Evolutionary conservation across 2,888 invertebrate genomes (phyloP), one percentile per base, ranked within the genome.

Genomic region (Nomada fucata): DNA sequence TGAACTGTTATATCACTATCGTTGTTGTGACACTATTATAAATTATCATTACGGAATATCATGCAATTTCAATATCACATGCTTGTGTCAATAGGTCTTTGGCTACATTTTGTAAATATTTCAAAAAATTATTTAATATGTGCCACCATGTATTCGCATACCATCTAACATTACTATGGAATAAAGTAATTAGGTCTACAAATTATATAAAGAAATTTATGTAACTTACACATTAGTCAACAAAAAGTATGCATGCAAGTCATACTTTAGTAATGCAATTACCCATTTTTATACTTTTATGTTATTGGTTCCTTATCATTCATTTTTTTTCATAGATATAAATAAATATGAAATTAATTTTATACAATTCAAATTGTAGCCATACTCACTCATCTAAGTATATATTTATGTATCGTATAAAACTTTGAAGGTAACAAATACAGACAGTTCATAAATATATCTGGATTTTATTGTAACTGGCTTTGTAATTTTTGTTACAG

Each of bases 401-500:
- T 26, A 18, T 55, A 72, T 74, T 1, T 50, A 15, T 47, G 15
- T 7, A 20, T 36, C 7, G 13, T 57, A 55, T 59, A 60, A 20
- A 76, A 10, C 47, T 70, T 55, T 63, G 15, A 52, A 3, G 53
- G n/a, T 18, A 63, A 72, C 7, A n/a, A 47, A 47, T 47, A 3
- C 60, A 26, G 11, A 26, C 3, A 18, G 15, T 1, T n/a, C 57
- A n/a, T 44, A 23, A 29, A 63, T 20, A 55, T 20, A 59, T 57
- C 64, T 76, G 13, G 15, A 13, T 64, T 57, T 4, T 47, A 44
- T 65, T 23, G 57, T 65, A 57, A 42, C 63, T 36, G 67, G 42
- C 52, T 50, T 60, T 67, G 52, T 73, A 59, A 77, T 63, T 72
- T 79, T 76, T 76, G 82, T 91, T 94, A 71, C 93, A 98, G 98